A percentile compares a stretch with the other conserved stretches of the same genome.
phyloP scores from a whole-genome alignment of 1,140 invertebrate genomes.

The Trypoxylus dichotomus region DNA sequence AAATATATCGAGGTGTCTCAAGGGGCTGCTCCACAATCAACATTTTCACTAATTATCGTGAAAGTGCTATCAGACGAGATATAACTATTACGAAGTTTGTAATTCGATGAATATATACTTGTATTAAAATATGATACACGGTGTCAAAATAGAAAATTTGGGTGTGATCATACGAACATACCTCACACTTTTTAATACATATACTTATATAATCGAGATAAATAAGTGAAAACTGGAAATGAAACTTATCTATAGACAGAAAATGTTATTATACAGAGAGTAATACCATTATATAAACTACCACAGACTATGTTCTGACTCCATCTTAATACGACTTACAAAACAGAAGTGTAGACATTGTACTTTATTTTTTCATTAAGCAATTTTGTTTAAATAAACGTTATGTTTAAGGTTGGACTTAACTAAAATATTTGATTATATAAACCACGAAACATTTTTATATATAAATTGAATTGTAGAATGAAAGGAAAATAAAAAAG shows the following conservation, averaged over 20 bases:
- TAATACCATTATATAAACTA: too few species aligned
- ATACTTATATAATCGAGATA: not conserved
- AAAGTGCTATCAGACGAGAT: not conserved
- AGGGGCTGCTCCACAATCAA: not conserved
- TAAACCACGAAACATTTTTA: too few species aligned
- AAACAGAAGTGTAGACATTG: too few species aligned
- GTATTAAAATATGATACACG: not conserved
- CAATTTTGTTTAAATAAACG: too few species aligned
- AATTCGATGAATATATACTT: not conserved
- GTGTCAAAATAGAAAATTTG: not conserved
- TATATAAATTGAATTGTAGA: too few species aligned
- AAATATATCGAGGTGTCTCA: not conserved
- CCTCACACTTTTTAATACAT: not conserved
- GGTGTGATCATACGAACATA: not conserved
- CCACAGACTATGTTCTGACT: too few species aligned
- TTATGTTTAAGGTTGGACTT: too few species aligned
- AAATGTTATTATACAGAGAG: too few species aligned
- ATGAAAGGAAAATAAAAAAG: too few species aligned
- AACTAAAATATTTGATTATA: too few species aligned
- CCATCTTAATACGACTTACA: too few species aligned
- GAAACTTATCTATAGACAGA: not conserved
- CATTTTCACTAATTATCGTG: not conserved
- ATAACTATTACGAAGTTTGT: not conserved
- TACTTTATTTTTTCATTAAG: too few species aligned
- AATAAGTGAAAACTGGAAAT: not conserved